phyloP scores from a whole-genome alignment of 2,113 vertebrate species.

The Protomyctophum bolini region DNA sequence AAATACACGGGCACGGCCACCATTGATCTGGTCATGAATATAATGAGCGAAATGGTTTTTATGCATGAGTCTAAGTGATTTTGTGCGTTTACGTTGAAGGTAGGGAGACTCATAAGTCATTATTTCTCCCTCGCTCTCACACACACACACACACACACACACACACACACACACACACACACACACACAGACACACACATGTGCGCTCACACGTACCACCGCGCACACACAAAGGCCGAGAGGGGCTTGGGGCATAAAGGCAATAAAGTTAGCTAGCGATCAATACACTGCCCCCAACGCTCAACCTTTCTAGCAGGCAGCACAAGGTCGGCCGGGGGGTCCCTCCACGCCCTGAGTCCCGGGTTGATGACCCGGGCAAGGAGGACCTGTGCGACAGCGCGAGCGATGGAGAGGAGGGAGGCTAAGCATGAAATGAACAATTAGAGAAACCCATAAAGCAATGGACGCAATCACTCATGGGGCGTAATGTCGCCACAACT shows the following conservation, averaged over 20 bases:
- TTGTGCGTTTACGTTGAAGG: slow-evolving; percentile 2
- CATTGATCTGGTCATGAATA: slow-evolving; percentile 22
- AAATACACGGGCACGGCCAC: slow-evolving; percentile 10
- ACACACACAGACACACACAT: slow-evolving; percentile 22
- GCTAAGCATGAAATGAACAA: slow-evolving; percentile 55
- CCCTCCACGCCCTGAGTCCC: slow-evolving; percentile 9
- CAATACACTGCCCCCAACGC: slow-evolving; percentile 36
- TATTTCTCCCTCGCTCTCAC: background rate
- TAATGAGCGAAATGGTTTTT: slow-evolving; percentile 26
- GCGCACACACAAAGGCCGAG: slow-evolving; percentile 2
- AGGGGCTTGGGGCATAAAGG: slow-evolving; percentile 32
- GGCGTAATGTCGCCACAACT: slow-evolving; percentile 25
- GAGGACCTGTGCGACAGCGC: background rate
- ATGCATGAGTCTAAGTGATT: slow-evolving; percentile 15
- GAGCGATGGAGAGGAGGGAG: slow-evolving; percentile 5
- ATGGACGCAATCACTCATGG: slow-evolving; percentile 47
- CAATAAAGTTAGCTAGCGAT: slow-evolving; percentile 52
- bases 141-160: slow-evolving; percentile 20
- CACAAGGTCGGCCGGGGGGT: slow-evolving; percentile 42
- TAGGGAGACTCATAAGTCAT: background rate
- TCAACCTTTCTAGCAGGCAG: slow-evolving; percentile 32
- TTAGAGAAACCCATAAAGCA: slow-evolving; percentile 43
- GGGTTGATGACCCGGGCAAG: slow-evolving; percentile 11
- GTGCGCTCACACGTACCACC: slow-evolving; percentile 17
- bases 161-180: slow-evolving; percentile 15